Evolutionary conservation across 2,797 vertebrate species (phyloP), one percentile per base, ranked within the genome.

Genomic region (Silurus lanzhouensis): DNA sequence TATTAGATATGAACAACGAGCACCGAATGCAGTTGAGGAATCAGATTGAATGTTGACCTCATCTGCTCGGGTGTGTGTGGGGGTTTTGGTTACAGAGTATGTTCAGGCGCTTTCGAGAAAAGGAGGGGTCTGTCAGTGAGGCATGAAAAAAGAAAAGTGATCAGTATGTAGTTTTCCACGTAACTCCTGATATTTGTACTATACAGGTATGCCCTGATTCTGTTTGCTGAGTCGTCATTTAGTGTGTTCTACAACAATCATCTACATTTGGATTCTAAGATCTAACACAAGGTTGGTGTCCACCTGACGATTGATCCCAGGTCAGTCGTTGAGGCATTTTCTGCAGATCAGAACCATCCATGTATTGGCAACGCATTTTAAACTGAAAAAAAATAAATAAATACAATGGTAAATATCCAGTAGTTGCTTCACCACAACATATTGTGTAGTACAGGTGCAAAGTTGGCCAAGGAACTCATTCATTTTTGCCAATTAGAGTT

Each of bases 11-110:
- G 91, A 93, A 91, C 91, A 93, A 90, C 92, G 91, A 92, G 91
- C 92, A 90, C 92, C 92, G 91, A 91, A 93, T 93, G 94, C 91
- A 93, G 92, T 90, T 80, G 85, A 90, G 88, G 90, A 93, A 93
- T 93, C 92, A 91, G 90, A 94, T 92, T 91, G 92, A 93, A 93
- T 88, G 91, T 91, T 87, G 89, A 91, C 91, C 91, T 89, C 84
- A 55, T 64, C 80, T 76, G 48, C 72, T 68, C 48, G 38, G 38
- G 38, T 38, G 19, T 31, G 66, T 27, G 67, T 46, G 22, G 13
- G 86, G 88, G 90, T 89, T 84, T 89, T 87, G 85, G 86, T 84
- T 89, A 77, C 84, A 68, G 72, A 57, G 25, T 31, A 27, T n/a
- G 20, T 14, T 67, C 25, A 38, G 5, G 0, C 22, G 20, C 38